These are phyloP conservation scores for Tachycineta bicolor DNA, from an alignment of 2,113 vertebrate genomes.

Conservation along the genomic window DNA sequence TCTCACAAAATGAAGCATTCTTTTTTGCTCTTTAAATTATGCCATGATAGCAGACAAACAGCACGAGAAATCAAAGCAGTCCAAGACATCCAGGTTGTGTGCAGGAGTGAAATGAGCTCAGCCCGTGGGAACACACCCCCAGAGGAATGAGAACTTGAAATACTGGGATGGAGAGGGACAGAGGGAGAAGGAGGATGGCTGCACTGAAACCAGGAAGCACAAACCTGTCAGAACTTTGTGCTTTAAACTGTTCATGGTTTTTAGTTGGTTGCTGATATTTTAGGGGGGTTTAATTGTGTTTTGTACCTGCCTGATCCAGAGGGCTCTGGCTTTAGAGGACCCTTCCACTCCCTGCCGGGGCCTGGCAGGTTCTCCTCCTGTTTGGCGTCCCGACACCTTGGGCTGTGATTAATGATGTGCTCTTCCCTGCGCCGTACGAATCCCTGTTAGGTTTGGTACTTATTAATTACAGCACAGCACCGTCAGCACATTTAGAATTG, in stretches of 20 bases:
- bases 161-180: background rate
- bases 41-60: background rate
- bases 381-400: conserved; percentile 31
- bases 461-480: conserved; percentile 69
- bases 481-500: conserved; percentile 43
- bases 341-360: background rate
- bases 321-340: background rate
- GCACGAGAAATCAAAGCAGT: background rate
- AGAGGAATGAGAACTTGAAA: background rate
- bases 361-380: conserved; percentile 26
- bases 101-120: background rate
- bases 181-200: background rate
- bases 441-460: conserved; percentile 41
- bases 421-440: background rate
- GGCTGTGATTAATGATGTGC: conserved; percentile 63
- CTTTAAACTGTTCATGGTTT: fast-evolving
- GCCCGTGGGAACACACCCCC: background rate
- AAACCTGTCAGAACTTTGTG: background rate
- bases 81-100: background rate
- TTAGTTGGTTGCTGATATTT: background rate
- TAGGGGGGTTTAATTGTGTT: background rate
- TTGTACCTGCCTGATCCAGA: background rate
- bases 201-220: background rate
- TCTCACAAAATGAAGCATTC: background rate
- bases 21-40: background rate